Evolutionary conservation across 2,888 invertebrate genomes (phyloP), one percentile per base, ranked within the genome.

Genomic region (Cremastobaeus sp.): DNA sequence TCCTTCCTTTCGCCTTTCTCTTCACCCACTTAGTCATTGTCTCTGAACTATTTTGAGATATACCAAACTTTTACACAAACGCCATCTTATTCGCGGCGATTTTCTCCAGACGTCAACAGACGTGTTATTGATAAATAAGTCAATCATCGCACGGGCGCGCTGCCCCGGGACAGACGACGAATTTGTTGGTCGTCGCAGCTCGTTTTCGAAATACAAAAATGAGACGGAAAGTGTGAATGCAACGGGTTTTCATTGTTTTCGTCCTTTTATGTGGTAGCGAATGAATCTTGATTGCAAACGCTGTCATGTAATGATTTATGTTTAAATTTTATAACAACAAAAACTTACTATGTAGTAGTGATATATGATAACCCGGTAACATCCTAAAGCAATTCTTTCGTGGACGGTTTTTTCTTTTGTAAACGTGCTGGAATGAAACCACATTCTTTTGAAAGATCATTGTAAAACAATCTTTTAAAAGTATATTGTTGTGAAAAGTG

Each of bases 11-110:
- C 65, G 65, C 72, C 72, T 72, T 72, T 72, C 72, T 66, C 72
- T 72, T 72, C 72, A 72, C 72, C 72, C 72, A 72, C 72, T 72
- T 72, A 72, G 72, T 72, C 72, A 72, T 72, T 72, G 72, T 72
- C 72, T 72, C 72, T 66, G 39, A 54, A 72, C 72, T 72, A 72
- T 72, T 72, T 71, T 71, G 59, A 71, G 45, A 71, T 71, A 65
- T 30, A 59, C 65, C 52, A 71, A 71, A 71, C 71, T 71, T 71
- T 71, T 71, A 59, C 65, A 71, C 20, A 65, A 70, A 62, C 55
- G 41, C 62, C 59, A 57, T 59, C 59, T 65, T 65, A 57, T 52
- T 59, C 57, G 12, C 43, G 12, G 18, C 6, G 39, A n/a, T n/a
- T 12, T 48, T 18, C 15, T 50, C 17, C 37, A 35, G 14, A 14